Evolutionary conservation across 2,888 invertebrate genomes (phyloP).

Genomic region (Ctena decussata): DNA sequence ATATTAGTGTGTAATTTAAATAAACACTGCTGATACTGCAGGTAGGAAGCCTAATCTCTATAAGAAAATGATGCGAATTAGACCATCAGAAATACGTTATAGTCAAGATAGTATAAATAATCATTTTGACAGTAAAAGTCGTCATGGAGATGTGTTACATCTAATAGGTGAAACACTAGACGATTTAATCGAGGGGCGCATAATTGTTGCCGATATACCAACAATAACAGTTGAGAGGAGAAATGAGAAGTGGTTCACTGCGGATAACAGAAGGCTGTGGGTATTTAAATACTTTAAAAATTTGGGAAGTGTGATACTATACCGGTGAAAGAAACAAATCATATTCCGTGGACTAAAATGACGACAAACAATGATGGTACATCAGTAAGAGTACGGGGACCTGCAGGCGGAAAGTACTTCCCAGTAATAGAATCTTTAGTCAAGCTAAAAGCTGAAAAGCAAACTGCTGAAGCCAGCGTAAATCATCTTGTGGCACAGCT

Average conservation of each 20-base stretch:
- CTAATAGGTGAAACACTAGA: not conserved
- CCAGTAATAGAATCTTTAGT: too few relatives aligned
- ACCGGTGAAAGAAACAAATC: not conserved
- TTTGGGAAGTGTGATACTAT: not conserved
- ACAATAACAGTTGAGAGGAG: not conserved
- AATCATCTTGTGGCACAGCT: too few relatives aligned
- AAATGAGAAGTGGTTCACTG: conserved; percentile 23
- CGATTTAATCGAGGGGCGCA: not conserved
- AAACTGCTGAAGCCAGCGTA: too few relatives aligned
- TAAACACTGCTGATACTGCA: too few relatives aligned
- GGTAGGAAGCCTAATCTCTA: too few relatives aligned
- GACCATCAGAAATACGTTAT: too few relatives aligned
- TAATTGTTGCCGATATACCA: not conserved
- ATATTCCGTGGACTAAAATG: not conserved
- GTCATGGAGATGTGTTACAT: not conserved
- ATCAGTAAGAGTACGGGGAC: not conserved
- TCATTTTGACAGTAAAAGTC: not conserved
- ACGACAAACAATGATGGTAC: conserved; percentile 11
- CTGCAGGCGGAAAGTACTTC: not conserved
- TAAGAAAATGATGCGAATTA: too few relatives aligned
- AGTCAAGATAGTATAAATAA: not conserved
- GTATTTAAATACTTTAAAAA: not conserved
- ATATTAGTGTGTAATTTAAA: too few relatives aligned
- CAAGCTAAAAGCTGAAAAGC: too few relatives aligned
- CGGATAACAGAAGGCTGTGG: conserved; percentile 23